phyloP scores from a whole-genome alignment of 1,140 invertebrate genomes.

The Psix sp. region DNA sequence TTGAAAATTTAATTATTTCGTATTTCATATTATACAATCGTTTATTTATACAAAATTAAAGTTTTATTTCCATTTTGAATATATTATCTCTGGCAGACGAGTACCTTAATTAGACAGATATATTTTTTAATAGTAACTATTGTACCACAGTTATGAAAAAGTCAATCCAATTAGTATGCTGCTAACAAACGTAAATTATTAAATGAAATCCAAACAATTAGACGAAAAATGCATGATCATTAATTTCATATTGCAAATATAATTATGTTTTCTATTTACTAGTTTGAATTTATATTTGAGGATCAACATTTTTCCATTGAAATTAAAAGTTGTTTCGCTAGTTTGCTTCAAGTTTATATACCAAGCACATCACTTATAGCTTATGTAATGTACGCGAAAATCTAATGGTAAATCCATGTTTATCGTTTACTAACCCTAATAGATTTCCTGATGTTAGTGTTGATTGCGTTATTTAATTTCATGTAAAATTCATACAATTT shows the following conservation, averaged over 20 bases:
- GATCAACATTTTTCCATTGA: constrained; percentile 28
- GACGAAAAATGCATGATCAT: constrained; percentile 9
- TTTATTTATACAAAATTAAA: no score
- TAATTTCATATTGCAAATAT: constrained; percentile 14
- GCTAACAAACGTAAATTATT: no score
- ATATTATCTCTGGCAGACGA: no score
- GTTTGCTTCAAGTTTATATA: no score
- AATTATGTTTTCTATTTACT: constrained; percentile 33
- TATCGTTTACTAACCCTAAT: constrained; percentile 31
- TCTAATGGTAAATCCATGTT: constrained; percentile 40
- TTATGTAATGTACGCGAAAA: constrained; percentile 29
- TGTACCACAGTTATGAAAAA: no score
- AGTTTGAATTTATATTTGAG: constrained; percentile 37
- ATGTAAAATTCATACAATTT: constrained; percentile 13
- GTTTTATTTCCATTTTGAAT: no score
- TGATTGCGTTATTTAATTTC: constrained; percentile 26
- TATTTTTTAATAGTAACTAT: no score
- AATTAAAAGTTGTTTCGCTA: constrained; percentile 31
- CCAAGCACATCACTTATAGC: constrained; percentile 29
- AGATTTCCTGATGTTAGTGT: constrained; percentile 20
- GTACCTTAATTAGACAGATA: no score
- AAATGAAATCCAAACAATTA: no score
- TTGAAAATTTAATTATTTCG: no score
- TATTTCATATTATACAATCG: no score
- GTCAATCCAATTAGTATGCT: no score